These are phyloP conservation scores for Natrix natrix DNA, from an alignment of 2,797 vertebrate species.

Conservation along the genomic window DNA sequence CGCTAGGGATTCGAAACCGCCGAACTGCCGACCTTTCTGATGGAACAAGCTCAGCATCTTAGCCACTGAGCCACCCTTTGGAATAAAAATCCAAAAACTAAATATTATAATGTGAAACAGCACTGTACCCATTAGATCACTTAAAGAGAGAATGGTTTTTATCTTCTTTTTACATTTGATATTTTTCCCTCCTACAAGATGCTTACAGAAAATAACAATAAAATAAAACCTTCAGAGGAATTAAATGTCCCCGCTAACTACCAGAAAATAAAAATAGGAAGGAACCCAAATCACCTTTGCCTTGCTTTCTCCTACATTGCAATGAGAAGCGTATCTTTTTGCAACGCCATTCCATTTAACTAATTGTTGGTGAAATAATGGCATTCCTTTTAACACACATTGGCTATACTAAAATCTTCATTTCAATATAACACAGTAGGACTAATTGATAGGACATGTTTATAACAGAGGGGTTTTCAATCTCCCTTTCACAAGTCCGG, in stretches of 20 bases:
- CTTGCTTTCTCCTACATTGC: neutral
- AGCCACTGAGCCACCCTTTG: too few species aligned
- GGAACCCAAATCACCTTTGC: neutral
- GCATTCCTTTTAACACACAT: neutral
- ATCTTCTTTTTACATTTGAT: neutral
- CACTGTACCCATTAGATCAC: neutral
- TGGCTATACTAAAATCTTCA: neutral
- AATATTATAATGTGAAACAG: too few species aligned
- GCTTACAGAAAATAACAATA: neutral
- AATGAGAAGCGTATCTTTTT: neutral
- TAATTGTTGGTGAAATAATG: neutral
- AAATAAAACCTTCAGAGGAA: neutral
- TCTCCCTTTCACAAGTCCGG: neutral
- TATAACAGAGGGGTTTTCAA: neutral
- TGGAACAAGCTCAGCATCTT: too few species aligned
- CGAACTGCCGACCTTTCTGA: too few species aligned
- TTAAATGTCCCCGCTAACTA: neutral
- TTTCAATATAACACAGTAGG: neutral
- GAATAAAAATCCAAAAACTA: too few species aligned
- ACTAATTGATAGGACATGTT: neutral
- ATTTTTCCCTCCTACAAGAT: neutral
- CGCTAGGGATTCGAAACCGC: too few species aligned
- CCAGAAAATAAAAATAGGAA: neutral
- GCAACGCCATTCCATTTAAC: neutral
- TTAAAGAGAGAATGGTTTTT: neutral